Base-by-base conservation (phyloP, 1,140 invertebrate species). In the Drosophila sechellia region DNA sequence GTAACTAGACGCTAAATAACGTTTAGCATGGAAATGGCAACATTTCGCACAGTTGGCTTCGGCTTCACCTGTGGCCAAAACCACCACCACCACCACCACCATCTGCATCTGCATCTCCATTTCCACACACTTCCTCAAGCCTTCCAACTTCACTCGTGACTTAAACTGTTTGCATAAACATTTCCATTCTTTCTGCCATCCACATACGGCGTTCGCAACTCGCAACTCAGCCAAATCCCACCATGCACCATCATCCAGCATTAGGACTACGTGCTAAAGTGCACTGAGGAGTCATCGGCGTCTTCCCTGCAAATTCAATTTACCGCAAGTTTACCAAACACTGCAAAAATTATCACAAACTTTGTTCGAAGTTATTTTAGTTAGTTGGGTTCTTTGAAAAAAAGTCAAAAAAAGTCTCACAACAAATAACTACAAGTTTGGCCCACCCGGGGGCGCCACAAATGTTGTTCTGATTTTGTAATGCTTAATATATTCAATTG, bases 91-190 rank as follows among this genome's bases (percentile, higher is more conserved):
- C 15, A 40, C 13, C 25, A 5, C 5, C 25, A 27, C 5, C 25
- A 4, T 15, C 15, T 35, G 11, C 22, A 11, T 4, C 22, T 5
- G 4, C 37, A 39, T 17, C 34, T 35, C 22, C 63, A 25, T 20
- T 15, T 45, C 8, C 42, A 17, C 15, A 11, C n/a, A 15, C 15
- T 39, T 52, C 17, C 35, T 20, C 45, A 42, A 52, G 15, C 64
- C 40, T 68, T 5, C 31, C 49, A 35, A 52, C 49, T 35, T 35
- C 31, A 20, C 37, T 52, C 63, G 35, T 17, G 71, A 46, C 73
- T 71, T 84, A 85, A 84, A 77, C 83, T 86, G 83, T 85, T 86
- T 81, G 73, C 83, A 81, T 87, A 87, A 81, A 79, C 83, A 86
- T 49, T 75, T 52, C 37, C 35, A 56, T 64, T 64, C 46, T 58